Percentiles rank a stretch among this genome's conserved stretches.
Conservation (phyloP, 1,140 invertebrate species). For the Lasioglossum albipes region DNA sequence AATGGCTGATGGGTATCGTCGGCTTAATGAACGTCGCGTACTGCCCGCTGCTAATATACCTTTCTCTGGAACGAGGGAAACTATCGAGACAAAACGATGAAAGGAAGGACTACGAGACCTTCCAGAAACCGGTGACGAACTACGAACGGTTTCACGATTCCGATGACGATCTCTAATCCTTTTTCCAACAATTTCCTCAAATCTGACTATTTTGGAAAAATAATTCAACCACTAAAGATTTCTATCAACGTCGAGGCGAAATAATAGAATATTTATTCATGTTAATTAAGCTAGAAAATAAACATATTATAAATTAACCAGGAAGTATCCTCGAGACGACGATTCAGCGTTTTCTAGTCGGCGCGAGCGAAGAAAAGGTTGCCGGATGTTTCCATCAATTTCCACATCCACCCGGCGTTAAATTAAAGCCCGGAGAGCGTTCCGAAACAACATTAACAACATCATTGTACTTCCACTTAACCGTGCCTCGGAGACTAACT, state of each 20-base stretch:
- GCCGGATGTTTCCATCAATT: background rate
- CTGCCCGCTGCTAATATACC: slow-evolving; percentile 82
- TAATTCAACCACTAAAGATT: too few relatives aligned
- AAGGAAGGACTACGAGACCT: slow-evolving; percentile 69
- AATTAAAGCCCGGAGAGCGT: background rate
- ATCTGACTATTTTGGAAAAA: too few relatives aligned
- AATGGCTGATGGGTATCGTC: slow-evolving; percentile 85
- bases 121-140: slow-evolving; percentile 51
- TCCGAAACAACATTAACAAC: slow-evolving; percentile 39
- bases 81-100: slow-evolving; percentile 43
- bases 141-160: slow-evolving; percentile 74
- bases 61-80: slow-evolving; percentile 64
- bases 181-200: background rate
- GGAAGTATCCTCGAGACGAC: too few relatives aligned
- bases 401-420: too few relatives aligned
- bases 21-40: slow-evolving; percentile 86
- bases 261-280: too few relatives aligned
- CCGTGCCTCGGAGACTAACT: slow-evolving; percentile 17
- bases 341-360: too few relatives aligned
- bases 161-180: slow-evolving; percentile 71
- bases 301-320: too few relatives aligned
- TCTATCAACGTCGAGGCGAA: too few relatives aligned
- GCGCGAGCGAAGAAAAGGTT: background rate
- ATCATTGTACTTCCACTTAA: slow-evolving; percentile 45
- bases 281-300: too few relatives aligned